Evolutionary conservation across 2,888 invertebrate species (phyloP).

Genomic region (Sisyra terminalis): DNA sequence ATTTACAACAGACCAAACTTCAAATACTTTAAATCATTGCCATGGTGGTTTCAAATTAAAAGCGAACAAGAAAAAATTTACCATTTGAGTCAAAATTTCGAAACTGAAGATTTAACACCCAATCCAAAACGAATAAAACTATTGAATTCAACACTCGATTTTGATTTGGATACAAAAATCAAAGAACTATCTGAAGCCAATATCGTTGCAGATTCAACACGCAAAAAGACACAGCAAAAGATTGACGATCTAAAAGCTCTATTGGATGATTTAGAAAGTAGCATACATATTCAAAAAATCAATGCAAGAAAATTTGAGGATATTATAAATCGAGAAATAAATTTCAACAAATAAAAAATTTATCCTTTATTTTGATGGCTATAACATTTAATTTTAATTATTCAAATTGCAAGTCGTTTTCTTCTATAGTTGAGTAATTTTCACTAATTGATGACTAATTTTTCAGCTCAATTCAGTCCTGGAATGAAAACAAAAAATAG

Average conservation of each 20-base stretch:
- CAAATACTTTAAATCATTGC: constrained; percentile 30
- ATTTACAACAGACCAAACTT: constrained; percentile 34
- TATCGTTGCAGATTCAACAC: constrained; percentile 8
- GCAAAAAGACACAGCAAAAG: constrained; percentile 14
- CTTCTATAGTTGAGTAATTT: not conserved
- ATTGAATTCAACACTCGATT: constrained; percentile 9
- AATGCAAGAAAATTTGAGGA: constrained; percentile 17
- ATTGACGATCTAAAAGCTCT: constrained; percentile 18
- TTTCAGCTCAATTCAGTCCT: not conserved
- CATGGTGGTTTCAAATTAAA: constrained; percentile 33
- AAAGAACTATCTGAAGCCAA: constrained; percentile 9
- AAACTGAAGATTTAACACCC: not conserved
- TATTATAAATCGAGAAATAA: constrained; percentile 14
- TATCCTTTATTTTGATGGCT: not conserved
- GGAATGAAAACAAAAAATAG: not conserved
- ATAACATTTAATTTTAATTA: not conserved
- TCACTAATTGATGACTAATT: not conserved
- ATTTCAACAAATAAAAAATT: not conserved
- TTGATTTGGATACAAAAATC: constrained; percentile 14
- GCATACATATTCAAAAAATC: constrained; percentile 20
- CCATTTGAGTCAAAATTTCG: not conserved
- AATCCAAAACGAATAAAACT: too few relatives aligned
- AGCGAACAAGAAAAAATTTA: not conserved
- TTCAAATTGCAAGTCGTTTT: not conserved
- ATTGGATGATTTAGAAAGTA: constrained; percentile 22